Percentiles rank a stretch among this genome's conserved stretches.
Evolutionary conservation across 2,797 vertebrate genomes (phyloP).

Genomic region (Pelochelys cantorii): DNA sequence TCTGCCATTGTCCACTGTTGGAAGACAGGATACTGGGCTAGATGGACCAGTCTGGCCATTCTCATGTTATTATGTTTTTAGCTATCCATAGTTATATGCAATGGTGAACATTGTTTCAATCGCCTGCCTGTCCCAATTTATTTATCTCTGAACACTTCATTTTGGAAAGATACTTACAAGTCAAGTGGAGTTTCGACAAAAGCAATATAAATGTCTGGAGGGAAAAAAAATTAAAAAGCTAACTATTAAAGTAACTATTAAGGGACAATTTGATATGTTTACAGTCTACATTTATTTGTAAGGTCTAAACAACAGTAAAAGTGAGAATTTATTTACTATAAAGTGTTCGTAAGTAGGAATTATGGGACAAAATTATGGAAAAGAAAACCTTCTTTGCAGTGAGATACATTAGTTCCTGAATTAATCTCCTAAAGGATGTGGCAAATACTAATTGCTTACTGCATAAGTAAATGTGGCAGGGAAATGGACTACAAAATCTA

Average conservation of each 20-base stretch:
- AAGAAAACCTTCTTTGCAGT: neutral
- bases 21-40: too few species aligned
- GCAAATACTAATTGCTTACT: neutral
- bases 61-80: too few species aligned
- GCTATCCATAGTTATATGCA: neutral
- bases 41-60: too few species aligned
- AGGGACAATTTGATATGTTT: neutral
- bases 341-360: neutral
- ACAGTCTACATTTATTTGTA: neutral
- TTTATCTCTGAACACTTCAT: neutral
- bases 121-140: neutral
- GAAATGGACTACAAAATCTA: neutral
- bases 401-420: neutral
- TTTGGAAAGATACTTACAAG: neutral
- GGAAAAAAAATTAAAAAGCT: neutral
- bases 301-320: neutral
- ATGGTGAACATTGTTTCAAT: neutral
- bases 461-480: neutral
- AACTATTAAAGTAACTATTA: accelerated
- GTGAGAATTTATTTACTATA: neutral
- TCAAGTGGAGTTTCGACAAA: neutral
- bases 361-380: neutral
- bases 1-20: too few species aligned
- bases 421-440: neutral
- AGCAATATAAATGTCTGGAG: neutral